Conservation (phyloP, 2,797 vertebrate species). For the Nannoperca obscura region DNA sequence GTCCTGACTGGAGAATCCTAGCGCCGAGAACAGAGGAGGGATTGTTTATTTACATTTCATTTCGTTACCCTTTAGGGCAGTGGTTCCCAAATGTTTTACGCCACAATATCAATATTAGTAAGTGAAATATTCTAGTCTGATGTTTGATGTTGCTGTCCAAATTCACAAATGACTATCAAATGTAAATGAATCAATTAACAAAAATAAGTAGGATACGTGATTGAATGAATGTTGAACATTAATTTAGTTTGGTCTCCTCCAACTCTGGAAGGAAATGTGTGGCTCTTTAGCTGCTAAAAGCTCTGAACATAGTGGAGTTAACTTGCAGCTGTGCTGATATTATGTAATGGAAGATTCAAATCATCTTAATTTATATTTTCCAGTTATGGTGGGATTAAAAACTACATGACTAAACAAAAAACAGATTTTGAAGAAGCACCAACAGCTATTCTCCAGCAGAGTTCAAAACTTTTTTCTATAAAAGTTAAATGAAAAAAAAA, state of each 20-base stretch:
- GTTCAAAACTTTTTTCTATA: not conserved
- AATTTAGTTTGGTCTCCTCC: not conserved
- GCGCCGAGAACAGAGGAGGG: conserved; percentile 25
- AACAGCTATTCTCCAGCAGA: too few relatives aligned
- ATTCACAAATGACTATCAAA: not conserved
- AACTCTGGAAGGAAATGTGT: not conserved
- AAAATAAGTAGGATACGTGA: too few relatives aligned
- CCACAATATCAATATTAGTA: not conserved
- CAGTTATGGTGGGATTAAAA: too few relatives aligned
- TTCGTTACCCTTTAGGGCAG: not conserved
- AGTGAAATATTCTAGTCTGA: not conserved
- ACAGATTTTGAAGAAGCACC: too few relatives aligned
- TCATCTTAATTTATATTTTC: too few relatives aligned
- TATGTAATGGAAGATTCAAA: too few relatives aligned
- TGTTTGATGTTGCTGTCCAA: not conserved
- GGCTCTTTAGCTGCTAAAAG: not conserved
- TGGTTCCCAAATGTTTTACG: not conserved
- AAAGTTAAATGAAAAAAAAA: not conserved
- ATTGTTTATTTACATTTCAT: not conserved
- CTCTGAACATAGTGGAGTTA: too few relatives aligned
- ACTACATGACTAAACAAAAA: too few relatives aligned
- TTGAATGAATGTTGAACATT: too few relatives aligned
- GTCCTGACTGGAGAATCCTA: conserved; percentile 91
- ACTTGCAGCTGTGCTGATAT: too few relatives aligned
- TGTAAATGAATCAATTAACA: too few relatives aligned